Evolutionary conservation across 2,113 vertebrate species (phyloP).

Genomic region (Asarcornis scutulata): DNA sequence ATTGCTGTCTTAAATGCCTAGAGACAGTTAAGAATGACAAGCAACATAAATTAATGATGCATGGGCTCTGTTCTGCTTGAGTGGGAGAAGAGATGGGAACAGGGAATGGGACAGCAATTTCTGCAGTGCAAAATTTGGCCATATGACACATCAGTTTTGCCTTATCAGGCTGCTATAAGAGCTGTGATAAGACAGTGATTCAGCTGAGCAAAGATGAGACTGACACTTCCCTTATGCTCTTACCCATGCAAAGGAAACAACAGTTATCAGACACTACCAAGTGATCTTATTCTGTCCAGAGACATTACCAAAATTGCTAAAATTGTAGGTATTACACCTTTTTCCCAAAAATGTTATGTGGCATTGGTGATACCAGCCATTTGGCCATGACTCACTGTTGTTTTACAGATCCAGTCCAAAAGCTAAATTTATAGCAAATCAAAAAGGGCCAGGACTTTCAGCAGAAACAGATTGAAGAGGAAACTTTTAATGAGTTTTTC

Average conservation of each 20-base stretch:
- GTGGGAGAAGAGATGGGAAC: background rate
- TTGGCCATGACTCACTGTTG: background rate
- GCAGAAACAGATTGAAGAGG: background rate
- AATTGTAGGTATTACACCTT: background rate
- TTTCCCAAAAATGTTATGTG: too few species aligned
- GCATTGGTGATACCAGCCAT: background rate
- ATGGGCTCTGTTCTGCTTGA: slow-evolving; percentile 1
- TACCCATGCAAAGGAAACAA: background rate
- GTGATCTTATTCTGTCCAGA: background rate
- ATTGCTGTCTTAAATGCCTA: background rate
- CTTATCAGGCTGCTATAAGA: background rate
- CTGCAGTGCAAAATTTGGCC: slow-evolving; percentile 16
- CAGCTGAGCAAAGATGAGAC: background rate
- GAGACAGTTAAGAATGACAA: slow-evolving; percentile 14
- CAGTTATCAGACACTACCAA: background rate
- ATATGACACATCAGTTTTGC: slow-evolving; percentile 7
- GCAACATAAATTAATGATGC: slow-evolving; percentile 4
- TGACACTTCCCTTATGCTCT: background rate
- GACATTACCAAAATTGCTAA: background rate
- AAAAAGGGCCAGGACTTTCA: slow-evolving; percentile 27
- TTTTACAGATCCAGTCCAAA: background rate
- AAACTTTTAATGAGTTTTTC: slow-evolving; percentile 33
- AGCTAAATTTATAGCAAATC: slow-evolving; percentile 8
- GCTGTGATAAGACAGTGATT: background rate
- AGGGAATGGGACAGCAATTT: background rate